Conservation (phyloP, 2,113 vertebrate genomes). For the Hippocampus guttulatus region DNA sequence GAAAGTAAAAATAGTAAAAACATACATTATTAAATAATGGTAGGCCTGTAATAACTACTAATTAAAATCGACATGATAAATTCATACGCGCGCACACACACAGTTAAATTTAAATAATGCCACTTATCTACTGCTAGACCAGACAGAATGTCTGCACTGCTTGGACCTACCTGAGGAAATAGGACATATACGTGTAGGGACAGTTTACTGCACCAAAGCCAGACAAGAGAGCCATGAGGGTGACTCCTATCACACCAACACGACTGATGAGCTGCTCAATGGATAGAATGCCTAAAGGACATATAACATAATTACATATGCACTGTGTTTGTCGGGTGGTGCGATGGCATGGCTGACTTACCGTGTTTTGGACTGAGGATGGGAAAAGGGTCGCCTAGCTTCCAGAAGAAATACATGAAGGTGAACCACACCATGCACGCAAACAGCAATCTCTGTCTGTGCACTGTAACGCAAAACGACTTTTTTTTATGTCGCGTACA, state of each 20-base stretch:
- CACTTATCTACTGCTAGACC: background rate
- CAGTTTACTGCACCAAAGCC: constrained; percentile 99
- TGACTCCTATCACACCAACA: constrained; percentile 96
- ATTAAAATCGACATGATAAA: no score
- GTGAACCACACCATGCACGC: constrained; percentile 93
- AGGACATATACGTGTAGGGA: constrained; percentile 98
- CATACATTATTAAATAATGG: no score
- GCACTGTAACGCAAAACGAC: constrained; percentile 71
- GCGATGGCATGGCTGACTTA: constrained; percentile 55
- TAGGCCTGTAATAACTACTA: no score
- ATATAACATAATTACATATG: background rate
- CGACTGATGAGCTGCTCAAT: constrained; percentile 98
- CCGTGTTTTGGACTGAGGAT: constrained; percentile 98
- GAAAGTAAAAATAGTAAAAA: no score
- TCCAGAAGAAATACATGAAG: constrained; percentile 99
- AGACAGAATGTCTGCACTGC: background rate
- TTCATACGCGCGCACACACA: no score
- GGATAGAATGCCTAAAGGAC: constrained; percentile 85
- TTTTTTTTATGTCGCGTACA: background rate
- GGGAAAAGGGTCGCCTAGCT: constrained; percentile 94
- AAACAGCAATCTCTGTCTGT: constrained; percentile 88
- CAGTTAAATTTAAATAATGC: no score
- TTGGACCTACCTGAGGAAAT: constrained; percentile 86
- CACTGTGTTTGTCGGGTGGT: background rate
- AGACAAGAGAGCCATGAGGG: constrained; percentile 94